Evolutionary conservation across 2,113 vertebrate species (phyloP).

Genomic region (Reinhardtius hippoglossoides): DNA sequence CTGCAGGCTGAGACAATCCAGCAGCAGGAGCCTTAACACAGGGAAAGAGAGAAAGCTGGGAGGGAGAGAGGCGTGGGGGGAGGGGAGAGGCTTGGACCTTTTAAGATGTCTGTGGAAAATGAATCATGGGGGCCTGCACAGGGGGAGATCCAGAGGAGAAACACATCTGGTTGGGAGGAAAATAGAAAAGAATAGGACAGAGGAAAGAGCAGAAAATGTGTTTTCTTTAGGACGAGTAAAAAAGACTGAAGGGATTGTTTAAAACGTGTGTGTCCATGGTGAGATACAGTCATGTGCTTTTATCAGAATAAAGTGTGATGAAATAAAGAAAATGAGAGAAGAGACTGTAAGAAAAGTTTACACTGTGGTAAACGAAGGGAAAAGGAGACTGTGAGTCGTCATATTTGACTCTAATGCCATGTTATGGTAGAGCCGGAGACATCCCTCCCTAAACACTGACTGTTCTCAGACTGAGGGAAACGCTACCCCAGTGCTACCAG

Average conservation of each 20-base stretch:
- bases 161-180: constrained; percentile 75
- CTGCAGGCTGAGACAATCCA: constrained; percentile 65
- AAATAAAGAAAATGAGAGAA: not conserved
- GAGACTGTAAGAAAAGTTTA: not conserved
- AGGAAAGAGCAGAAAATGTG: constrained; percentile 15
- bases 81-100: constrained; percentile 44
- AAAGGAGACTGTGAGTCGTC: constrained; percentile 25
- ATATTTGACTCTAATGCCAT: constrained; percentile 65
- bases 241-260: not conserved
- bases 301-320: not conserved
- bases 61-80: constrained; percentile 39
- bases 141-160: constrained; percentile 73
- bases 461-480: constrained; percentile 53
- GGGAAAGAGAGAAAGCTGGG: constrained; percentile 35
- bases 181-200: constrained; percentile 43
- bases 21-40: constrained; percentile 62
- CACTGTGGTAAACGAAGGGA: not conserved
- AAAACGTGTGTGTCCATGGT: not conserved
- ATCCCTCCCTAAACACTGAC: constrained; percentile 66
- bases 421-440: constrained; percentile 68
- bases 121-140: constrained; percentile 80
- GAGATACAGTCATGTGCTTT: not conserved
- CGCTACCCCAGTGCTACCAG: constrained; percentile 48
- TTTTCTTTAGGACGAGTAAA: not conserved
- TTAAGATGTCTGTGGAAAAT: constrained; percentile 83